phyloP scores from a whole-genome alignment of 2,113 vertebrate species.

The Arenaria interpres region DNA sequence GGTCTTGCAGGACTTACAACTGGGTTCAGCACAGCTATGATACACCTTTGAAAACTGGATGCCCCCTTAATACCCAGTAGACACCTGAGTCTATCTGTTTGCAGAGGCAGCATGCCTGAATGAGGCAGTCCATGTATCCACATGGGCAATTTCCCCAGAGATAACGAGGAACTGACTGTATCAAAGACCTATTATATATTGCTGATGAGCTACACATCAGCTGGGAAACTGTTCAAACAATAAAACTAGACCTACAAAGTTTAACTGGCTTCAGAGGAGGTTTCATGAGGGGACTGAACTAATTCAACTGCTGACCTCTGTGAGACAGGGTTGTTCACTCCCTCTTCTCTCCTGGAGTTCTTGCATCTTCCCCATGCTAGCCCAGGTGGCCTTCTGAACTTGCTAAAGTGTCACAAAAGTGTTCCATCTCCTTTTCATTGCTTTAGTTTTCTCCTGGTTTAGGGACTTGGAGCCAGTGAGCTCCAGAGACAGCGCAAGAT shows the following conservation, averaged over 20 bases:
- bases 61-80: not conserved
- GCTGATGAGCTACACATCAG: not conserved
- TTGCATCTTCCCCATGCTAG: not conserved
- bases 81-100: not conserved
- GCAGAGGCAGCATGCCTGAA: not conserved
- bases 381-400: not conserved
- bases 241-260: not conserved
- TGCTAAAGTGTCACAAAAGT: not conserved
- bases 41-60: not conserved
- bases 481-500: not conserved
- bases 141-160: not conserved
- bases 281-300: not conserved
- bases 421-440: not conserved
- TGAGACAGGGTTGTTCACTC: not conserved
- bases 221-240: not conserved
- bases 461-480: not conserved
- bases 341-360: not conserved
- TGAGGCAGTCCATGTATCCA: not conserved
- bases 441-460: not conserved
- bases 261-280: not conserved
- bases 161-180: not conserved
- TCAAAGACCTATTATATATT: not conserved
- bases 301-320: rapidly evolving
- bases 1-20: not conserved
- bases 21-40: not conserved